phyloP scores from a whole-genome alignment of 23 tunicate species.

The Phallusia fumigata region DNA sequence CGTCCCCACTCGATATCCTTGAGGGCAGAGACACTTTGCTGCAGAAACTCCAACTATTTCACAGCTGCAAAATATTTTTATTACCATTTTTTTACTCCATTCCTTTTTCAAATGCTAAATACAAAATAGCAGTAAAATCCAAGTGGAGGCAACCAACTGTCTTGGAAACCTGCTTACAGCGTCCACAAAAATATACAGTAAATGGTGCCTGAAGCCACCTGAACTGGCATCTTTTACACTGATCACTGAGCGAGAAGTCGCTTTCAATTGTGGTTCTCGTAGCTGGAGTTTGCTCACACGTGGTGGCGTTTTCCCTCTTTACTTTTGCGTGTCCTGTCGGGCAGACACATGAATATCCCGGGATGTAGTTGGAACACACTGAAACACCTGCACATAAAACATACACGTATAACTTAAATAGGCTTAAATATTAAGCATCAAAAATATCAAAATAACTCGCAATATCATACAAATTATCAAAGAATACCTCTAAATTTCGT shows the following conservation, averaged over 20 bases:
- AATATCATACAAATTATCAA: no score
- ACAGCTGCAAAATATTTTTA: slow-evolving; percentile 2
- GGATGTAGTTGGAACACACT: slow-evolving; percentile 49
- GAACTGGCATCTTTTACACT: slow-evolving; percentile 46
- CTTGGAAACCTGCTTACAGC: no score
- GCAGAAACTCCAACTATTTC: slow-evolving; percentile 10
- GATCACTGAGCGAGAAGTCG: slow-evolving; percentile 22
- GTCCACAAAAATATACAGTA: no score
- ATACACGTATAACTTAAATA: no score
- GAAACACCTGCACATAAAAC: no score
- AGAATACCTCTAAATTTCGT: neutral
- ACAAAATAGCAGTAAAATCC: no score
- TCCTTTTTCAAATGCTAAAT: no score
- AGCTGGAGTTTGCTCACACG: slow-evolving; percentile 29
- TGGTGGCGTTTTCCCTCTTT: slow-evolving; percentile 7
- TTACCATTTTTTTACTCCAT: no score
- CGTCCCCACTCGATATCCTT: neutral
- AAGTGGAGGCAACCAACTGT: no score
- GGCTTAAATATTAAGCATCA: slow-evolving; percentile 15
- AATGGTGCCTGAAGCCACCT: slow-evolving; percentile 24
- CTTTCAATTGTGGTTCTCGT: neutral
- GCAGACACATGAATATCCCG: slow-evolving; percentile 57
- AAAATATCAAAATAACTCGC: neutral
- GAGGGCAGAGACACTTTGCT: slow-evolving; percentile 25
- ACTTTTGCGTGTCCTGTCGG: slow-evolving; percentile 44